Percentiles rank a stretch among this genome's conserved stretches.
phyloP scores from a whole-genome alignment of 2,797 vertebrate species.

The Enoplosus armatus region DNA sequence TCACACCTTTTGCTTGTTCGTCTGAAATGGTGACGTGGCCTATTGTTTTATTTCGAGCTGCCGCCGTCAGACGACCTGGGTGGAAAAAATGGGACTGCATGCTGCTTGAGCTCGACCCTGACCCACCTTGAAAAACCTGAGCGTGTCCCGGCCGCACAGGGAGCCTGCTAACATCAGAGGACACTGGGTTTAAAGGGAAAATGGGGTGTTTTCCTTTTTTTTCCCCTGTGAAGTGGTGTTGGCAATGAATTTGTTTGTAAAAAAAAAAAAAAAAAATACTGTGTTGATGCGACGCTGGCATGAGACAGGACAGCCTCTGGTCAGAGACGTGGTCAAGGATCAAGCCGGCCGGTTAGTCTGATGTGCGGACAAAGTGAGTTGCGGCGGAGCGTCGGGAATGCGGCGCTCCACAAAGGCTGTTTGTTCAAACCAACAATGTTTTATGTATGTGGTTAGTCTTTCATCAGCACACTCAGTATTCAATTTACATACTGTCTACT shows the following conservation, averaged over 20 bases:
- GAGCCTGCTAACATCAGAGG: background rate
- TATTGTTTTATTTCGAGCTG: too few species aligned
- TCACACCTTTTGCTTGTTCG: too few species aligned
- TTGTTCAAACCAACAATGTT: constrained; percentile 72
- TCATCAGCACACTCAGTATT: constrained; percentile 78
- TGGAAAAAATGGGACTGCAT: too few species aligned
- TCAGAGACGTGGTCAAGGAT: constrained; percentile 29
- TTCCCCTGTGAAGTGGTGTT: background rate
- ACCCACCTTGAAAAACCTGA: too few species aligned
- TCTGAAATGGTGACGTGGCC: too few species aligned
- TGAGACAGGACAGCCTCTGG: background rate
- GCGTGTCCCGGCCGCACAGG: background rate
- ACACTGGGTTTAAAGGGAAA: background rate
- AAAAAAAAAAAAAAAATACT: too few species aligned
- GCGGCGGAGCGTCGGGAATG: constrained; percentile 30
- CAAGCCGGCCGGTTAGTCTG: background rate
- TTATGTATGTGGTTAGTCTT: constrained; percentile 77
- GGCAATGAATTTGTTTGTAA: constrained; percentile 1
- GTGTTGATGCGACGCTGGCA: background rate
- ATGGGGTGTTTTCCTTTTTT: background rate
- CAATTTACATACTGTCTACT: constrained; percentile 79
- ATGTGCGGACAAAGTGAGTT: constrained; percentile 39
- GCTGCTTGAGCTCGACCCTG: too few species aligned
- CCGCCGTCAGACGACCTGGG: too few species aligned
- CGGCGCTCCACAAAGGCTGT: constrained; percentile 61